Percentiles rank a stretch among this genome's conserved stretches.
phyloP scores from a whole-genome alignment of 2,888 invertebrate species.

The Prosopocoilus inquinatus region DNA sequence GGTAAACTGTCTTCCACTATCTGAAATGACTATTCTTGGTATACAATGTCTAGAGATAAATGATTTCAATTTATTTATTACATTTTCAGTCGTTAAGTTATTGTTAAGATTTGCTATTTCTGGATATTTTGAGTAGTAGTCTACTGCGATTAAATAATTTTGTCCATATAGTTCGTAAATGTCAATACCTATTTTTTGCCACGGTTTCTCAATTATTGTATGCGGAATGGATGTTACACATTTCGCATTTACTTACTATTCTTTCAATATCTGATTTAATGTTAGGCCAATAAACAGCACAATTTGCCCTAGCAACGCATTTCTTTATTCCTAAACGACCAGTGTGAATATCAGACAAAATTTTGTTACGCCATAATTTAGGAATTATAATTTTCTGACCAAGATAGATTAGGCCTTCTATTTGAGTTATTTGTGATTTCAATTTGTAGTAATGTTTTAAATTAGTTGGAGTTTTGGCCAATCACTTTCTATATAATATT shows the following conservation, averaged over 20 bases:
- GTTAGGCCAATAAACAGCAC: constrained; percentile 6
- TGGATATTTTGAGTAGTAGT: constrained; percentile 6
- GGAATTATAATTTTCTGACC: constrained; percentile 5
- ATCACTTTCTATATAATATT: not conserved
- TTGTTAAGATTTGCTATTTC: constrained; percentile 6
- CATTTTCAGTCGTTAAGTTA: constrained; percentile 9
- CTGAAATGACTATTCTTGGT: constrained; percentile 21
- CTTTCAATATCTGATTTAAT: not conserved
- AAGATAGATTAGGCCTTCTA: not conserved
- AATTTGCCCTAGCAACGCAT: constrained; percentile 4
- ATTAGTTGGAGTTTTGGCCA: constrained; percentile 3
- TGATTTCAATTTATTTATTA: constrained; percentile 13
- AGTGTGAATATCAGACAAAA: constrained; percentile 14
- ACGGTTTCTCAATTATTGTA: not conserved
- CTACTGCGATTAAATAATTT: constrained; percentile 1
- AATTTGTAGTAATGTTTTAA: constrained; percentile 2
- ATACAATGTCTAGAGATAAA: constrained; percentile 15
- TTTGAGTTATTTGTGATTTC: constrained; percentile 1
- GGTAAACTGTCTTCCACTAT: constrained; percentile 29
- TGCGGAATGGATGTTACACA: constrained; percentile 3
- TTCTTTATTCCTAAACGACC: constrained; percentile 13
- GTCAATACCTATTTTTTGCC: constrained; percentile 4
- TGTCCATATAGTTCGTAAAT: constrained; percentile 3
- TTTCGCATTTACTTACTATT: not conserved
- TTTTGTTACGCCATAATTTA: constrained; percentile 4